phyloP scores from a whole-genome alignment of 1,140 invertebrate species.

The Penaeus chinensis region DNA sequence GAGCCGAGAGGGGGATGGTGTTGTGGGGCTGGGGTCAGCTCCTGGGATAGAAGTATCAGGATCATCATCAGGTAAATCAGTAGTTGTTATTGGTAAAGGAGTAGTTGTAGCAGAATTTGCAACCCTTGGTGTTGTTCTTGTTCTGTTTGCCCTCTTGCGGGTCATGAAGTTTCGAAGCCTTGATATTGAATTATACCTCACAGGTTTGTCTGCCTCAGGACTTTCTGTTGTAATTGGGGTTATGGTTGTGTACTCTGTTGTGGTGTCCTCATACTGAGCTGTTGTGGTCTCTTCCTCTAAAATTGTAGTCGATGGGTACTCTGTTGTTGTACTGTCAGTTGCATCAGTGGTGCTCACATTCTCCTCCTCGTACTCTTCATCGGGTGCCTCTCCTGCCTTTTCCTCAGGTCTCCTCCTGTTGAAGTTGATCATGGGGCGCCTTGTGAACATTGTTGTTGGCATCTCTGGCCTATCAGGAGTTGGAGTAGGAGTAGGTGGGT shows the following conservation, averaged over 20 bases:
- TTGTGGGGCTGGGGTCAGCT: not conserved
- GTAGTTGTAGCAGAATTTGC: not conserved
- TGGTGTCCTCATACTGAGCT: not conserved
- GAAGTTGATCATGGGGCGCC: not conserved
- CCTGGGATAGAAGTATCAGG: too few species aligned
- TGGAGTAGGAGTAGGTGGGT: not conserved
- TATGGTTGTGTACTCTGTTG: not conserved
- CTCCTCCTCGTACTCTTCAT: not conserved
- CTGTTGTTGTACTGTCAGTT: not conserved
- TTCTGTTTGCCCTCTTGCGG: not conserved
- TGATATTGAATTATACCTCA: constrained; percentile 28
- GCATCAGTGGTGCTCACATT: not conserved
- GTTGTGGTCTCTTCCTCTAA: not conserved
- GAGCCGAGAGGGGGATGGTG: not conserved
- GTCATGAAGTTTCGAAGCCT: constrained; percentile 39
- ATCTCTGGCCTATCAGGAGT: too few species aligned
- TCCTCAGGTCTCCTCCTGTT: not conserved
- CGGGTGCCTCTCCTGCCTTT: not conserved
- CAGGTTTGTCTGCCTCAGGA: not conserved
- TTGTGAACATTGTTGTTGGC: not conserved
- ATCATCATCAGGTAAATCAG: too few species aligned
- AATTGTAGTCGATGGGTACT: constrained; percentile 3
- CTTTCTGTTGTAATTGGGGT: not conserved
- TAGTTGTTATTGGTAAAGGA: constrained; percentile 4
- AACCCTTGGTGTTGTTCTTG: not conserved